These are phyloP conservation scores for Colletes latitarsis DNA, from an alignment of 1,140 invertebrate species.

Conservation along the genomic window DNA sequence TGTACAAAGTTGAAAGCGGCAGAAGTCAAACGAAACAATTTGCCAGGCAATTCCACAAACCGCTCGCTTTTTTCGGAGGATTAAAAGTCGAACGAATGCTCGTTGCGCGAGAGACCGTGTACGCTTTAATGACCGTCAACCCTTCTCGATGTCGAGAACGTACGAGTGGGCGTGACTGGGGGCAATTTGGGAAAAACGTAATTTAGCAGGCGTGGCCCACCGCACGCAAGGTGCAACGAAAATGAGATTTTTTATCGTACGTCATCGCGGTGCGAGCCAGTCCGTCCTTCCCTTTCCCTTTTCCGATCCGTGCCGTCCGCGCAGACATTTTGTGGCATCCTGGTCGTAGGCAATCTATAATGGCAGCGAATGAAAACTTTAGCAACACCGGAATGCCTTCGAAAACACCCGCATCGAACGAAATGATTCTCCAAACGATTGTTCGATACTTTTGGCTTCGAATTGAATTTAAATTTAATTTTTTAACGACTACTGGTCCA, in stretches of 20 bases:
- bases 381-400: too few relatives aligned
- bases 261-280: constrained; percentile 64
- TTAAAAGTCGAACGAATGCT: constrained; percentile 52
- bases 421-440: too few relatives aligned
- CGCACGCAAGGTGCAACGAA: constrained; percentile 78
- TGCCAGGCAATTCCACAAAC: constrained; percentile 38
- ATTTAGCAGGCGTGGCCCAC: constrained; percentile 70
- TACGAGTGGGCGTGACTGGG: constrained; percentile 70
- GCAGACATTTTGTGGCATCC: background rate
- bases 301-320: background rate
- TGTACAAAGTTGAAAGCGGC: background rate
- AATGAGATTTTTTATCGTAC: constrained; percentile 79
- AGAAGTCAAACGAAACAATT: constrained; percentile 13
- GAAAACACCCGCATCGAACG: too few relatives aligned
- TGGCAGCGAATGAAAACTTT: too few relatives aligned
- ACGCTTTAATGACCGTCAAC: constrained; percentile 63
- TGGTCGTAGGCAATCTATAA: background rate
- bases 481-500: too few relatives aligned
- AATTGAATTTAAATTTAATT: too few relatives aligned
- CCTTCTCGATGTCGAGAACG: constrained; percentile 62
- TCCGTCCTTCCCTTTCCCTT: constrained; percentile 6
- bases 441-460: too few relatives aligned
- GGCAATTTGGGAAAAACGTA: constrained; percentile 77
- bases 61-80: constrained; percentile 9
- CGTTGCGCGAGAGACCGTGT: constrained; percentile 40